phyloP scores from a whole-genome alignment of 2,888 invertebrate species.

The Byasa hedistus region DNA sequence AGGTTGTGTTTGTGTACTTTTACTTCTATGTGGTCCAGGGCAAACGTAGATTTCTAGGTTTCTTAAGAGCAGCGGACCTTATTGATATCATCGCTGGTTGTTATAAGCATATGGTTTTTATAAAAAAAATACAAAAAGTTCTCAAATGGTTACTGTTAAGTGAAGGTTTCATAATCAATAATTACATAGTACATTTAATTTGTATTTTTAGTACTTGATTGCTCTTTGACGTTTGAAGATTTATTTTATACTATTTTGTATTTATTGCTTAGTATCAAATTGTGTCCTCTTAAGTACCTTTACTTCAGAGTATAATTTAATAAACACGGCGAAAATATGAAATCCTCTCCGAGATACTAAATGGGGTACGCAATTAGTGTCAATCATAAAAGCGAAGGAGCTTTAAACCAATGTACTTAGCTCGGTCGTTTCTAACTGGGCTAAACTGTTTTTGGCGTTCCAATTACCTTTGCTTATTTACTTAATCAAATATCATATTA shows the following conservation, averaged over 20 bases:
- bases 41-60: too few species aligned
- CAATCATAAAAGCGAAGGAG: conserved; percentile 22
- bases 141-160: too few species aligned
- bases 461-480: conserved; percentile 1
- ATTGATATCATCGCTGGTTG: too few species aligned
- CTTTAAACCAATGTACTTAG: background rate
- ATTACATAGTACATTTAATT: too few species aligned
- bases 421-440: background rate
- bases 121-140: too few species aligned
- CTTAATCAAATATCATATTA: background rate
- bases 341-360: conserved; percentile 16
- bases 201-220: too few species aligned
- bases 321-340: conserved; percentile 1
- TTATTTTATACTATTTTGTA: background rate
- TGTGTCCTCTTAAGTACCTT: background rate
- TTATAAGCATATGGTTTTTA: too few species aligned
- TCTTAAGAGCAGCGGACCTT: too few species aligned
- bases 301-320: background rate
- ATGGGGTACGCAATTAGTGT: conserved; percentile 17
- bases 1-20: too few species aligned
- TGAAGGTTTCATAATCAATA: too few species aligned
- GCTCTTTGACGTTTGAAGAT: too few species aligned
- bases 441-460: conserved; percentile 7
- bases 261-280: background rate
- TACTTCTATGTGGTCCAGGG: too few species aligned